Base-by-base conservation (phyloP, 2,113 vertebrate species). In the Phyllostomus hastatus region DNA sequence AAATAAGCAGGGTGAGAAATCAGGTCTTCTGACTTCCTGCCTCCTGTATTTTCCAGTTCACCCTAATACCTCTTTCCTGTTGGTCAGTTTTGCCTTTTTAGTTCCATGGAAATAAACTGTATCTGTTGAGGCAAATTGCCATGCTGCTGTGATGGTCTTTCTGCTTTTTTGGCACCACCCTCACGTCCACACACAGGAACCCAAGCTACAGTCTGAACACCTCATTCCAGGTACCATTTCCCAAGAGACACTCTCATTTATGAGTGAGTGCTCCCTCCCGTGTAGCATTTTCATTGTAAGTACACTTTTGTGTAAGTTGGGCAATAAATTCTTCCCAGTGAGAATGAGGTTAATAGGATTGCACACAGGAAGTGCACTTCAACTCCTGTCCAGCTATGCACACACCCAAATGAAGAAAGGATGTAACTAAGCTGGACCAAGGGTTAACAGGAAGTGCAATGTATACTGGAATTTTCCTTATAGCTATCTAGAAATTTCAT, bases 41-140 rank as follows among this genome's bases (percentile, higher is more conserved):
- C 35, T 31, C 7, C 48, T 75, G 31, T 48, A 72, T 84, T 87
- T 96, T 54, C 88, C 90, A 64, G 69, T 43, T 93, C 48, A 38
- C 16, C 50, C 61, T 10, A 3, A 19, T 31, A 50, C 54, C 43
- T 59, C 52, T 8, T 94, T 93, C 61, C 64, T 85, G 15, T 1
- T 64, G 19, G 86, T 28, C 50, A 95, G 90, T 12, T 31, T 50
- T 38, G 1, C 17, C 38, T 41, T 83, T 38, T 19, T n/a, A 88
- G 26, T 5, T 75, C 2, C 28, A 41, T 0, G 66, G 69, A 33
- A 94, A 92, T 33, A 95, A 89, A 92, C 41, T 0, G 24, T 3
- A 54, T 75, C 24, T 59, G 9, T 83, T 28, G 80, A 3, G 87
- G 93, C 88, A 61, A 52, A 59, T 0, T 17, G 41, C 38, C 17